A percentile compares a stretch with the other conserved stretches of the same genome.
Conservation (phyloP, 2,888 invertebrate genomes). For the Tiliacea aurago region DNA sequence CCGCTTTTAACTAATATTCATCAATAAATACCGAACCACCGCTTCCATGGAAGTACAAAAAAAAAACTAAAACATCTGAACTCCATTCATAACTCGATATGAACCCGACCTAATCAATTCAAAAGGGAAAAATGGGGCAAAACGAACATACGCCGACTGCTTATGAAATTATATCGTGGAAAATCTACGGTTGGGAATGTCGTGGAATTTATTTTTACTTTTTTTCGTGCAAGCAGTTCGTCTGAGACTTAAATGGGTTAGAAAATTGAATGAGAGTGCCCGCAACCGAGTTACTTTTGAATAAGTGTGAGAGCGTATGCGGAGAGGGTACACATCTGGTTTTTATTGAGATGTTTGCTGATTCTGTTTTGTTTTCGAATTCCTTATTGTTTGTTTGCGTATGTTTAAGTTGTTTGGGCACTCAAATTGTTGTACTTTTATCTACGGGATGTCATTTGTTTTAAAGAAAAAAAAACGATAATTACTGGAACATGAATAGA, state of each 20-base stretch:
- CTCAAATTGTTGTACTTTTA: conserved; percentile 2
- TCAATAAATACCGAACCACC: conserved; percentile 78
- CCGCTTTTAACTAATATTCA: conserved; percentile 65
- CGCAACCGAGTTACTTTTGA: conserved; percentile 82
- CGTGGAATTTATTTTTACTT: conserved; percentile 78
- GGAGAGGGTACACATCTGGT: conserved; percentile 79
- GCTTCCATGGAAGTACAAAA: conserved; percentile 66
- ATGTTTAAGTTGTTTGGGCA: conserved; percentile 34
- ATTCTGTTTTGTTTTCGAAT: conserved; percentile 70
- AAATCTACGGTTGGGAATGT: conserved; percentile 83
- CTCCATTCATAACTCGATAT: conserved; percentile 87
- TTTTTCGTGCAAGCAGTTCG: conserved; percentile 82
- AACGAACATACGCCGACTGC: conserved; percentile 86
- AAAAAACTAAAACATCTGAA: conserved; percentile 77
- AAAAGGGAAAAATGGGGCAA: conserved; percentile 86
- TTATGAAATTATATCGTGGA: conserved; percentile 89
- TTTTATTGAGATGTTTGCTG: conserved; percentile 76
- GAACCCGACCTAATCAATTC: conserved; percentile 89
- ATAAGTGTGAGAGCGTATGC: conserved; percentile 84
- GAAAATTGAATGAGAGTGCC: conserved; percentile 89
- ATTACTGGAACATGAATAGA: not conserved
- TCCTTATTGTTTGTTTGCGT: conserved; percentile 64
- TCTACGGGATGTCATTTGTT: not conserved
- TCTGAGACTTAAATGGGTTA: conserved; percentile 90
- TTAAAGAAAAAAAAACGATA: not conserved